Evolutionary conservation across 2,113 vertebrate species (phyloP).

Genomic region (Willisornis vidua): DNA sequence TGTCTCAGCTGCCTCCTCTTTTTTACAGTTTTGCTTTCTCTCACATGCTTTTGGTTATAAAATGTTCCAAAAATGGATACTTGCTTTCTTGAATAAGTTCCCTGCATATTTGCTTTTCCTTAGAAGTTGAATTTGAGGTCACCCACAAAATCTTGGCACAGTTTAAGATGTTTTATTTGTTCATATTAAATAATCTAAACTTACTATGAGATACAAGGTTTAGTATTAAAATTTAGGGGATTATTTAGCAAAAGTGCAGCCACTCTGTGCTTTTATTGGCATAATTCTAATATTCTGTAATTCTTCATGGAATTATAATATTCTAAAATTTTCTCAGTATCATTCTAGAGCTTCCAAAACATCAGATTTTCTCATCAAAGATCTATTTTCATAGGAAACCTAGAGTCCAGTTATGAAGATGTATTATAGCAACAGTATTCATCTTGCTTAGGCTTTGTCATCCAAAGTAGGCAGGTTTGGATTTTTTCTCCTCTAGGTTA

Average conservation of each 20-base stretch:
- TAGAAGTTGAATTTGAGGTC: neutral
- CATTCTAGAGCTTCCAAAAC: neutral
- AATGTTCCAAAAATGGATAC: neutral
- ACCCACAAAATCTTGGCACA: neutral
- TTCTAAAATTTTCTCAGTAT: neutral
- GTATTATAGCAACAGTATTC: constrained; percentile 26
- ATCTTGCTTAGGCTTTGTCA: neutral
- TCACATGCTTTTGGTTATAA: neutral
- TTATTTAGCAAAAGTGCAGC: neutral
- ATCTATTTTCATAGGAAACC: neutral
- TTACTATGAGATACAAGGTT: neutral
- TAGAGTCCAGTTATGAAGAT: neutral
- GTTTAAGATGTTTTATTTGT: neutral
- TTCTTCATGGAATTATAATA: neutral
- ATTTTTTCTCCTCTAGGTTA: neutral
- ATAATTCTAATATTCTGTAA: neutral
- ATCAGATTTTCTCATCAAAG: neutral
- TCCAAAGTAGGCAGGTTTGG: neutral
- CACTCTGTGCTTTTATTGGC: neutral
- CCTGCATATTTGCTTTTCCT: neutral
- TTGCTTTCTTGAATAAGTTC: neutral
- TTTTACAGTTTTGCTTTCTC: neutral
- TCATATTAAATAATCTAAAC: neutral
- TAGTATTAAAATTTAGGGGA: neutral
- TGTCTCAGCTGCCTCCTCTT: neutral